Conservation (phyloP, 2,113 vertebrate genomes). For the Hemichromis elongatus region DNA sequence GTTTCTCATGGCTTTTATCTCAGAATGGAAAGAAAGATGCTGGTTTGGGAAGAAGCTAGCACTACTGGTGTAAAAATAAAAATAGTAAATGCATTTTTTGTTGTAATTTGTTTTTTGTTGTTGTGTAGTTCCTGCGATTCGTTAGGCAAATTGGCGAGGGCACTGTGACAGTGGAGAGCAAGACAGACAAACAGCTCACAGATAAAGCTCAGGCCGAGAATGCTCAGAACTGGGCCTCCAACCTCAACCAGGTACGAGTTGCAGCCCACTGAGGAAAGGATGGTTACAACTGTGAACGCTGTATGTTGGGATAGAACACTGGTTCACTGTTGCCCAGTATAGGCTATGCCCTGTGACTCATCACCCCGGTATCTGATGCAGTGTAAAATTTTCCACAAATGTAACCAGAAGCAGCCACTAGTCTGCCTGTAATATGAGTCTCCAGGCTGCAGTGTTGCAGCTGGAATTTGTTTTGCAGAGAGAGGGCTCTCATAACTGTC, state of each 20-base stretch:
- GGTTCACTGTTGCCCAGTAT: conserved; percentile 20
- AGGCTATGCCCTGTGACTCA: conserved; percentile 44
- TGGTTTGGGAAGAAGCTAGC: neutral
- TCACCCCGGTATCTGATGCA: conserved; percentile 30
- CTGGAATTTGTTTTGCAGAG: conserved; percentile 27
- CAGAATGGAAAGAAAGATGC: neutral
- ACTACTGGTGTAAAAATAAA: neutral
- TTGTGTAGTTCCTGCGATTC: conserved; percentile 97
- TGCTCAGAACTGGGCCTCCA: conserved; percentile 96
- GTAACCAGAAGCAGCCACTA: conserved; percentile 43
- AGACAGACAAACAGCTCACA: conserved; percentile 76
- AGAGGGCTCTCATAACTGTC: neutral
- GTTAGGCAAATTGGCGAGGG: conserved; percentile 99
- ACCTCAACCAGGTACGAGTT: conserved; percentile 95
- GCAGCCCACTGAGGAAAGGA: conserved; percentile 28
- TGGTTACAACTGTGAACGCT: conserved; percentile 19
- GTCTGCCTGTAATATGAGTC: conserved; percentile 43
- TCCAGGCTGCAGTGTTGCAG: conserved; percentile 22
- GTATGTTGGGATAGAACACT: conserved; percentile 6
- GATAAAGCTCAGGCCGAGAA: conserved; percentile 83
- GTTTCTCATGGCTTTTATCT: neutral
- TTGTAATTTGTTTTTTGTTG: conserved; percentile 66
- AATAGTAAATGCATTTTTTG: conserved; percentile 49
- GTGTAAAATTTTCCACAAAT: conserved; percentile 55
- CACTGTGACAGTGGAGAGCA: conserved; percentile 81